Evolutionary conservation across 2,888 invertebrate genomes (phyloP), one percentile per base, ranked within the genome.

Genomic region (Imbricaverruca yamaguchii): DNA sequence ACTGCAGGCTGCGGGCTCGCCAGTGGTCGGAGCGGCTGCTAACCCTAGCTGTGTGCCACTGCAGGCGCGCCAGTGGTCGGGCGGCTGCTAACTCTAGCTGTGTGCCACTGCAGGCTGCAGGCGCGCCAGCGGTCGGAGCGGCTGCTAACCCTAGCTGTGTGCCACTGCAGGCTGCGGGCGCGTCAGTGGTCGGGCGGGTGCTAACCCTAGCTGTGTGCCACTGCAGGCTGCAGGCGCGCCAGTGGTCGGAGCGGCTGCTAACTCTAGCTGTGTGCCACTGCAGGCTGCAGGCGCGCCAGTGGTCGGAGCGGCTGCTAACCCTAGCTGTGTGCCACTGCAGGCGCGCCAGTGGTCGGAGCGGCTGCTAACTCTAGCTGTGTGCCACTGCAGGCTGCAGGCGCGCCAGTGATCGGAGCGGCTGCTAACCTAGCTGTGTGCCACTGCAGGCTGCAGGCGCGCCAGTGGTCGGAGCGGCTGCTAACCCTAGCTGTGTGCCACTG

Each of bases 111-210:
- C 86, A 96, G 96, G 84, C 87, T 95, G 80, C 94, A 95, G 87
- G 94, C 96, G 77, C 95, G 97, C 86, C 94, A 96, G 86, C 98
- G 98, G 96, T 97, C 97, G 85, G 92, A 94, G 63, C 90, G 90
- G 39, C 39, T 39, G 39, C 39, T 39, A 39, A 39, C 39, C 4
- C 39, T 39, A 39, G 39, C 39, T 55, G 55, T 77, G 77, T 55
- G 9, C 15, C 25, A n/a, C 8, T 53, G 39, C 86, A 96, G 96
- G 84, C 87, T 95, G 80, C 94, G 95, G 87, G 94, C 96, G 77
- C 95, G 97, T 86, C 94, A 96, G 86, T 98, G 98, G 96, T 97
- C 97, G 85, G 92, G n/a, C 39, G 39, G 39, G 2, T 39, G 39
- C 39, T 39, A 39, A 39, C 39, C 4, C 39, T 39, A 39, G 39